These are phyloP conservation scores for Timema cristinae DNA, from an alignment of 2,888 invertebrate species.

Conservation along the genomic window DNA sequence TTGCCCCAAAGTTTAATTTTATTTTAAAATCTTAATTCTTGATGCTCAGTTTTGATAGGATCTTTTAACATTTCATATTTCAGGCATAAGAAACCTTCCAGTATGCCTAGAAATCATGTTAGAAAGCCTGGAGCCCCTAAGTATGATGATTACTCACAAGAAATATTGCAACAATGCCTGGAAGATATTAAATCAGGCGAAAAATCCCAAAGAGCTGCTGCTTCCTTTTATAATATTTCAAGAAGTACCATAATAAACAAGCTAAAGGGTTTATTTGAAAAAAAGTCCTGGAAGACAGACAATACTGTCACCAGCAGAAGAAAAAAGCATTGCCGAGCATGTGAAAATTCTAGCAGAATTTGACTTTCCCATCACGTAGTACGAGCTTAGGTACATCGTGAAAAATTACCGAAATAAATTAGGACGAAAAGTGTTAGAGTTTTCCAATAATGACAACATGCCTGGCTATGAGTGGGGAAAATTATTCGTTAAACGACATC, in stretches of 20 bases:
- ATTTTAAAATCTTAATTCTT: not conserved
- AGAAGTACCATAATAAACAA: constrained; percentile 4
- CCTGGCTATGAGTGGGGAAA: too few relatives aligned
- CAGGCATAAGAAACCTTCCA: not conserved
- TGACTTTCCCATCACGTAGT: not conserved
- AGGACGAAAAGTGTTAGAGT: not conserved
- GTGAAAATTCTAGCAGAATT: not conserved
- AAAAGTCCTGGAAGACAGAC: constrained; percentile 3
- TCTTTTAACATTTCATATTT: not conserved
- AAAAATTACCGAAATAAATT: constrained; percentile 2
- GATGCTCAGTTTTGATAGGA: not conserved
- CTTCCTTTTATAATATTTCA: not conserved
- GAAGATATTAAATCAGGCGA: not conserved
- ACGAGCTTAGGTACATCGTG: not conserved
- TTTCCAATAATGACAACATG: too few relatives aligned
- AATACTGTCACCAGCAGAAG: not conserved
- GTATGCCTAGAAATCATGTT: not conserved
- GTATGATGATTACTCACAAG: not conserved
- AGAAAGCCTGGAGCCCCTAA: not conserved
- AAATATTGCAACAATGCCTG: constrained; percentile 4
- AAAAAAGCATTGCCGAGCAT: not conserved
- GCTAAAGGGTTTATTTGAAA: not conserved
- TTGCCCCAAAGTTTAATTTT: not conserved
- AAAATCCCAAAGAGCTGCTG: constrained; percentile 2
- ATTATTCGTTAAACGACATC: too few relatives aligned